Base-by-base conservation (phyloP, 2,888 invertebrate species). In the Andrena trimmerana region DNA sequence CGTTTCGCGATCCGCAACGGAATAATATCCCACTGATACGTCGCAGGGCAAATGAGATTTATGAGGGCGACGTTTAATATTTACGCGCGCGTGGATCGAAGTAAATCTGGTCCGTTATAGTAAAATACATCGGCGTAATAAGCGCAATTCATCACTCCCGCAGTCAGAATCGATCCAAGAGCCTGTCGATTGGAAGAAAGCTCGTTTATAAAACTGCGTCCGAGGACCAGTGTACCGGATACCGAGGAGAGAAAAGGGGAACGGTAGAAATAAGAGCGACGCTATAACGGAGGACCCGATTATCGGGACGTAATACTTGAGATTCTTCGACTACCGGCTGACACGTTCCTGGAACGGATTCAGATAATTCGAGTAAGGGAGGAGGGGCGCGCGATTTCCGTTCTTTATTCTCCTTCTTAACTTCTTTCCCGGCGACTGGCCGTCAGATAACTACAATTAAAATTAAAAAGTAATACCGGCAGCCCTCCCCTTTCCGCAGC, bases 381-480 rank as follows among this genome's bases (percentile, higher is more conserved):
- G 20, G 54, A 69, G 63, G 52, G 69, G 60, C 65, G 60, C 57
- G 69, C 78, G 66, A 85, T 81, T 81, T 68, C 62, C 57, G 10
- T 3, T 27, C 42, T 75, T 83, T 60, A 62, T 78, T 83, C 67
- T 72, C n/a, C 36, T 50, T n/a, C 65, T 60, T 60, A 42, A 10
- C 59, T 31, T 50, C 48, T 13, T 70, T 59, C 33, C 16, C 8
- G 50, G 31, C 50, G 52, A 65, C 68, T 65, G 59, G 50, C 57
- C 52, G 74, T 59, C 65, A 50, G 78, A 85, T 82, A 78, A 81
- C 81, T 78, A 83, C 84, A 88, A 88, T 88, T 89, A 80, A 89
- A 88, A 89, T 89, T 86, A 83, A 88, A 87, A 88, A 89, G 86
- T 88, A 84, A 81, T 86, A 83, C 75, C 77, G 66, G 60, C 57